These are phyloP conservation scores for Oreortyx pictus DNA, from an alignment of 2,797 vertebrate species.

Conservation along the genomic window DNA sequence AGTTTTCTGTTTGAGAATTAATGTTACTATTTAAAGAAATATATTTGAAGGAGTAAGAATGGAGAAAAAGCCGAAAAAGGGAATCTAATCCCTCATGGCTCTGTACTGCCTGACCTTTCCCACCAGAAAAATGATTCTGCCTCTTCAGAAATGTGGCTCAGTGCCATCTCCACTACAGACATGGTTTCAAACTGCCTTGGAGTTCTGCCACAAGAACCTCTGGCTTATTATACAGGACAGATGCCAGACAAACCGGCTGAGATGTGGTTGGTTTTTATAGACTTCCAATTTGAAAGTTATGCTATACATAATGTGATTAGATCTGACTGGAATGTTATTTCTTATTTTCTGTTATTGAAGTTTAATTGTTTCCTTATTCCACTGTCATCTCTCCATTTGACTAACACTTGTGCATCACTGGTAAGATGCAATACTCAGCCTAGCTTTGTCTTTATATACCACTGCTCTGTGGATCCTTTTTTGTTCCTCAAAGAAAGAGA, in stretches of 20 bases:
- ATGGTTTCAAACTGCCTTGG: slow-evolving; percentile 67
- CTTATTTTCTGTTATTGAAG: slow-evolving; percentile 68
- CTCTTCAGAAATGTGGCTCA: slow-evolving; percentile 64
- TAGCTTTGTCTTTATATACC: slow-evolving; percentile 20
- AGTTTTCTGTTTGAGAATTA: slow-evolving; percentile 55
- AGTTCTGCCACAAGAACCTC: slow-evolving; percentile 40
- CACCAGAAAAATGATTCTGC: slow-evolving; percentile 63
- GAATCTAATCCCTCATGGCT: slow-evolving; percentile 31
- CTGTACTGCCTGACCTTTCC: slow-evolving; percentile 67
- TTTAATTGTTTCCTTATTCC: slow-evolving; percentile 73
- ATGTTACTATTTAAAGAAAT: slow-evolving; percentile 59
- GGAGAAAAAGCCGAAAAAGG: slow-evolving; percentile 23
- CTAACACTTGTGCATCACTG: slow-evolving; percentile 52
- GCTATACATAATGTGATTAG: slow-evolving; percentile 74
- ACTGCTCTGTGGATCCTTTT: not conserved
- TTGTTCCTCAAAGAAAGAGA: not conserved
- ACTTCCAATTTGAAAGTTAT: slow-evolving; percentile 69
- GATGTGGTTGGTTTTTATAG: slow-evolving; percentile 69
- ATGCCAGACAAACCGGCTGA: slow-evolving; percentile 71
- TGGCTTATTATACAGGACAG: slow-evolving; percentile 58
- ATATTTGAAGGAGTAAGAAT: not conserved
- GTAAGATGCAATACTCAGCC: slow-evolving; percentile 6
- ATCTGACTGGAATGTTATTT: slow-evolving; percentile 71
- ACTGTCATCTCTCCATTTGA: slow-evolving; percentile 67
- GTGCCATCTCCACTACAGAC: slow-evolving; percentile 53